A percentile compares a stretch with the other conserved stretches of the same genome.
phyloP scores from a whole-genome alignment of 2,888 invertebrate species.

The Hemaris fuciformis region DNA sequence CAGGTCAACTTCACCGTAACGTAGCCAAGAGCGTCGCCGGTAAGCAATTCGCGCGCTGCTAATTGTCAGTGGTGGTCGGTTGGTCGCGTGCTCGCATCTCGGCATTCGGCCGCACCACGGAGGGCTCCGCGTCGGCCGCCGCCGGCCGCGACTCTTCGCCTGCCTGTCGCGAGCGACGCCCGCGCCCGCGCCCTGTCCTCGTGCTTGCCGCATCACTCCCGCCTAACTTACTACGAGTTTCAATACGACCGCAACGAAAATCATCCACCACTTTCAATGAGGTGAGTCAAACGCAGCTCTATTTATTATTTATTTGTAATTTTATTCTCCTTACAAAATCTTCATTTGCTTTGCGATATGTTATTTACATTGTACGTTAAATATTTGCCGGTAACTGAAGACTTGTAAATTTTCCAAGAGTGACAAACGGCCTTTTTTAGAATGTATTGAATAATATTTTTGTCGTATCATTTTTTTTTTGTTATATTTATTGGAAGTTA shows the following conservation, averaged over 20 bases:
- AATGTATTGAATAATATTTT: background rate
- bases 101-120: conserved; percentile 34
- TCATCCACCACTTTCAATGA: conserved; percentile 49
- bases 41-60: conserved; percentile 28
- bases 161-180: conserved; percentile 32
- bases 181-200: conserved; percentile 29
- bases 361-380: background rate
- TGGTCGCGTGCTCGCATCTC: conserved; percentile 12
- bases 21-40: conserved; percentile 23
- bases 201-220: conserved; percentile 38
- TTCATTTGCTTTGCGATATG: background rate
- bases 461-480: background rate
- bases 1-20: conserved; percentile 44
- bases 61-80: conserved; percentile 33
- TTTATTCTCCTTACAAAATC: background rate
- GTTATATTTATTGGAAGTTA: background rate
- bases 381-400: background rate
- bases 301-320: background rate
- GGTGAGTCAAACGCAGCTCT: conserved; percentile 40
- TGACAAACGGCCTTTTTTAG: background rate
- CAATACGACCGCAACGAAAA: conserved; percentile 25
- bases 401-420: background rate
- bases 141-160: conserved; percentile 33
- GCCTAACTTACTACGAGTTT: conserved; percentile 33
- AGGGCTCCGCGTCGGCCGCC: conserved; percentile 28